Base-by-base conservation (phyloP, 2,113 vertebrate species). In the Xyrauchen texanus region DNA sequence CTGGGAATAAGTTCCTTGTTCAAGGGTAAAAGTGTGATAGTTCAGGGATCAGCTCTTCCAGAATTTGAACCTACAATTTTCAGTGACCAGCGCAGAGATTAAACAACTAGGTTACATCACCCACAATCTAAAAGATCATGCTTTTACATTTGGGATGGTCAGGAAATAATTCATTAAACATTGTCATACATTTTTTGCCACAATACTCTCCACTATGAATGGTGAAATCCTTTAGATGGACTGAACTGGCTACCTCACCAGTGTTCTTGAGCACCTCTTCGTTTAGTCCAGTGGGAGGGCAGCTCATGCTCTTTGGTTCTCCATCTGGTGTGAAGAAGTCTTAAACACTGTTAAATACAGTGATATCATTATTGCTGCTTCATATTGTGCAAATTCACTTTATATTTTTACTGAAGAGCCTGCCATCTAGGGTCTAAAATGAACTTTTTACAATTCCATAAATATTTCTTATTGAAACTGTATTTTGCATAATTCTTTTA, bases 271-370 rank as follows among this genome's bases (percentile, higher is more conserved):
- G 82, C 68, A 93, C 83, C 3, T 95, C 94, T 64, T 97, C 95
- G 0, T 87, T 89, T 68, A 97, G 91, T 2, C 96, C 94, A 0
- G 94, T 96, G 49, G 94, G 92, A 4, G 94, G 91, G 77, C 92
- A 95, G 79, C 90, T 92, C 95, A 96, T 96, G 85, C 92, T 96
- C 63, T 93, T 88, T 7, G 95, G 95, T 76, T 97, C 95, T 3
- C 96, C 96, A 0, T 96, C 93, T 78, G 93, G 91, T 16, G 95
- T 97, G 85, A 97, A 96, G 82, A 96, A 97, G 85, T 95, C 96
- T 88, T 75, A 49, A 75, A 63, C 45, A 62, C 15, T 49, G 4
- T 47, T 47, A 5, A 3, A 58, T n/a, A 57, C 55, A 58, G 3
- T 4, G 8, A 49, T 34, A 34, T 34, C 1, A 34, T 34, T 34